These are phyloP conservation scores for Plodia interpunctella DNA, from an alignment of 1,140 invertebrate genomes.

Conservation along the genomic window DNA sequence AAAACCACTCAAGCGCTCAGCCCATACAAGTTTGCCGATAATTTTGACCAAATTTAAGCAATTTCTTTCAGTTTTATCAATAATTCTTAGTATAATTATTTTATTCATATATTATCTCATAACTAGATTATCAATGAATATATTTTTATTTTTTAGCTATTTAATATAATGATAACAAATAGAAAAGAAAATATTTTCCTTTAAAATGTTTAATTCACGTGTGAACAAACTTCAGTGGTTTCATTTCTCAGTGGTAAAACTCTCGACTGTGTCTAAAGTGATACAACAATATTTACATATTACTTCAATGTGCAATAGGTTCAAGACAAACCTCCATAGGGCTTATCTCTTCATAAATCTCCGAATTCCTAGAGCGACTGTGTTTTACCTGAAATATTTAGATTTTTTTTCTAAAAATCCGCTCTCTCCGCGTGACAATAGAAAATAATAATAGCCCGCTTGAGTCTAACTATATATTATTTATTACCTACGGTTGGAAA, in stretches of 20 bases:
- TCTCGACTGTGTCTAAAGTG: not conserved
- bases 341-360: slow-evolving; percentile 63
- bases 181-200: no score
- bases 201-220: no score
- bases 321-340: slow-evolving; percentile 54
- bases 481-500: no score
- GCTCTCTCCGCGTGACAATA: not conserved
- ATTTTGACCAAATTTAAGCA: no score
- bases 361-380: slow-evolving; percentile 52
- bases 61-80: no score
- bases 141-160: no score
- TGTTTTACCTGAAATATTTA: slow-evolving; percentile 54
- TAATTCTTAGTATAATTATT: no score
- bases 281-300: slow-evolving; percentile 3
- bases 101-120: no score
- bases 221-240: not conserved
- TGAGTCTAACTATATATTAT: not conserved
- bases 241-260: not conserved
- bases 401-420: not conserved
- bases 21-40: not conserved
- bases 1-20: not conserved
- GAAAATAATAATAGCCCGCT: not conserved
- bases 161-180: no score
- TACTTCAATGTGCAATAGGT: slow-evolving; percentile 2
- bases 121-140: no score